Evolutionary conservation across 2,888 invertebrate species (phyloP).

Genomic region (Poecilobothrus nobilitatus): DNA sequence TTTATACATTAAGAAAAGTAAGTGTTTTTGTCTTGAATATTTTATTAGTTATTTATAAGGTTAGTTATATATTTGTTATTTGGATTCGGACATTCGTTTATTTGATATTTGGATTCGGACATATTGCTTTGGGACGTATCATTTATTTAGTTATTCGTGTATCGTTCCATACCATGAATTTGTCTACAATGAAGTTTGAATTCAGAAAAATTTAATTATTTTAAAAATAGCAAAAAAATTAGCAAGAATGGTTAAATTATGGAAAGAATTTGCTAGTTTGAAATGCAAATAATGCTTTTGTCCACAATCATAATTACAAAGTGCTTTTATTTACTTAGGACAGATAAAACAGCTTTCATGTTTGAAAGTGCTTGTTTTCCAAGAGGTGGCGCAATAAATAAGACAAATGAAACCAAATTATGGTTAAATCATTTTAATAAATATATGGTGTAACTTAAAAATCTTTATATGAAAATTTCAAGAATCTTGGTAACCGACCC

Average conservation of each 20-base stretch:
- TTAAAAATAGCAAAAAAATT: no score
- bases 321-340: conserved; percentile 51
- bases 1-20: no score
- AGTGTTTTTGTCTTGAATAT: no score
- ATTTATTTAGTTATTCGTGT: no score
- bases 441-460: conserved; percentile 50
- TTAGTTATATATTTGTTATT: no score
- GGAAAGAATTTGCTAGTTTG: conserved; percentile 59
- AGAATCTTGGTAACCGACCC: conserved; percentile 39
- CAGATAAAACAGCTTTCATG: conserved; percentile 60
- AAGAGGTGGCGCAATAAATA: conserved; percentile 68
- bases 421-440: conserved; percentile 60
- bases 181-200: no score
- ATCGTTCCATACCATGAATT: no score
- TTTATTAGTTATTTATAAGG: no score
- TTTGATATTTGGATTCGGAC: no score
- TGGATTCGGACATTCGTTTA: no score
- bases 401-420: conserved; percentile 55
- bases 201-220: no score
- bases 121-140: no score
- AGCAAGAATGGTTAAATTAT: conserved; percentile 26
- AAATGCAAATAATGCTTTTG: conserved; percentile 27
- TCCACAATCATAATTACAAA: conserved; percentile 28
- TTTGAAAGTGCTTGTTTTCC: conserved; percentile 81
- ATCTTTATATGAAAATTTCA: conserved; percentile 44